These are phyloP conservation scores for Schizopygopsis malacanthus DNA, from an alignment of 2,797 vertebrate genomes.

Conservation along the genomic window DNA sequence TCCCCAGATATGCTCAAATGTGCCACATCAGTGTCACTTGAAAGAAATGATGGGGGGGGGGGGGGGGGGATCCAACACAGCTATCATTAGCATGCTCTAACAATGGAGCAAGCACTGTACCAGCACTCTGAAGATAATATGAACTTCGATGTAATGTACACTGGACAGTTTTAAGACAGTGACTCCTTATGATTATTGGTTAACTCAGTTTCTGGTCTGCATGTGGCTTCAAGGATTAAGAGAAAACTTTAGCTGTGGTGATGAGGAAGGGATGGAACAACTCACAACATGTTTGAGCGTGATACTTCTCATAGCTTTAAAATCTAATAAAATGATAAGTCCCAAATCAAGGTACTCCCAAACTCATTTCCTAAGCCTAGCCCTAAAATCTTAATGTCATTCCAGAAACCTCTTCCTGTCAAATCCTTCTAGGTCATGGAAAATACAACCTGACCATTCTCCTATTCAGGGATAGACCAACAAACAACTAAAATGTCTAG, in stretches of 20 bases:
- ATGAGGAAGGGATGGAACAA: not conserved
- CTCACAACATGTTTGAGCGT: not conserved
- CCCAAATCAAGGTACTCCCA: not conserved
- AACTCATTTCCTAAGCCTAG: not conserved
- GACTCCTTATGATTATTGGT: not conserved
- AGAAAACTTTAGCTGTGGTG: not conserved
- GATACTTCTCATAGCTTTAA: not conserved
- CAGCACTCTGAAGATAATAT: slow-evolving; percentile 5
- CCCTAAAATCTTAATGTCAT: not conserved
- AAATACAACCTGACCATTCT: not conserved
- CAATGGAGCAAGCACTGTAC: slow-evolving; percentile 7
- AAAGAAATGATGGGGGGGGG: not conserved
- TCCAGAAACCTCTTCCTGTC: not conserved
- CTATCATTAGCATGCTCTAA: slow-evolving; percentile 45
- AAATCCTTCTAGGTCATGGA: not conserved
- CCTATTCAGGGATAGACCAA: not conserved
- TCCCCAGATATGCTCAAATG: slow-evolving; percentile 47
- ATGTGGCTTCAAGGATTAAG: not conserved
- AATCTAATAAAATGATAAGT: too few relatives aligned
- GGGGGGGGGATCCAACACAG: not conserved
- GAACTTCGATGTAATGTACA: not conserved
- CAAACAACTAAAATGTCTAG: not conserved
- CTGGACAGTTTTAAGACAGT: not conserved
- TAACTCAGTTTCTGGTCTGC: not conserved
- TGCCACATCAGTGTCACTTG: slow-evolving; percentile 48